Conservation (phyloP, 2,888 invertebrate genomes). For the Limenitis camilla region DNA sequence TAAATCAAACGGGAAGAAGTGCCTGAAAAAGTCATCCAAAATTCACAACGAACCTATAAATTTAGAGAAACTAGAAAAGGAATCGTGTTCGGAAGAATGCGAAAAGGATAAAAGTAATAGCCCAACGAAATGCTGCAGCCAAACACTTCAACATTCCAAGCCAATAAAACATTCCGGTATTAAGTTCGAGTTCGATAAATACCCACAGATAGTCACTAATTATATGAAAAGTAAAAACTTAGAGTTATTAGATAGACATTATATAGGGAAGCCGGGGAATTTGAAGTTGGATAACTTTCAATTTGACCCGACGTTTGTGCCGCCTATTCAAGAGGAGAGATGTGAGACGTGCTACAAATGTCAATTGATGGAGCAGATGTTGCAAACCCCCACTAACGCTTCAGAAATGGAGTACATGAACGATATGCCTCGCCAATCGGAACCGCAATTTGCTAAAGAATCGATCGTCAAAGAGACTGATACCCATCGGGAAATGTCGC, state of each 20-base stretch:
- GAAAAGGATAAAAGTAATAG: constrained; percentile 41
- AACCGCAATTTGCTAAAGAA: constrained; percentile 60
- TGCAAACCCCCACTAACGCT: constrained; percentile 86
- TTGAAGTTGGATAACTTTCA: constrained; percentile 70
- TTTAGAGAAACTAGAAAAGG: constrained; percentile 30
- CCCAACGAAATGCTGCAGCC: constrained; percentile 63
- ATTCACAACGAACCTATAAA: constrained; percentile 38
- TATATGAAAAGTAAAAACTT: constrained; percentile 85
- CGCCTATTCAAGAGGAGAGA: constrained; percentile 61
- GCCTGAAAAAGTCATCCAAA: constrained; percentile 60
- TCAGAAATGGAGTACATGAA: constrained; percentile 78
- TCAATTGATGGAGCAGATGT: constrained; percentile 70
- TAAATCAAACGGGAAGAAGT: constrained; percentile 56
- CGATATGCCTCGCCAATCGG: constrained; percentile 55
- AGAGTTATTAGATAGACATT: constrained; percentile 75
- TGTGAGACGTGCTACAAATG: constrained; percentile 73
- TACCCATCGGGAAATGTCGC: constrained; percentile 37
- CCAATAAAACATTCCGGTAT: constrained; percentile 80
- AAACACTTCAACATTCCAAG: constrained; percentile 74
- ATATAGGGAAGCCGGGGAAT: constrained; percentile 73
- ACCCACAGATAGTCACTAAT: constrained; percentile 82
- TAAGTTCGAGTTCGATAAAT: constrained; percentile 83
- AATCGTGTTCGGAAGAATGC: constrained; percentile 39
- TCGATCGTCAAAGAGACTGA: constrained; percentile 38
- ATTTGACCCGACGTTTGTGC: constrained; percentile 65